Evolutionary conservation across 2,888 invertebrate species (phyloP), one percentile per base, ranked within the genome.

Genomic region (Epirrhoe tristata): DNA sequence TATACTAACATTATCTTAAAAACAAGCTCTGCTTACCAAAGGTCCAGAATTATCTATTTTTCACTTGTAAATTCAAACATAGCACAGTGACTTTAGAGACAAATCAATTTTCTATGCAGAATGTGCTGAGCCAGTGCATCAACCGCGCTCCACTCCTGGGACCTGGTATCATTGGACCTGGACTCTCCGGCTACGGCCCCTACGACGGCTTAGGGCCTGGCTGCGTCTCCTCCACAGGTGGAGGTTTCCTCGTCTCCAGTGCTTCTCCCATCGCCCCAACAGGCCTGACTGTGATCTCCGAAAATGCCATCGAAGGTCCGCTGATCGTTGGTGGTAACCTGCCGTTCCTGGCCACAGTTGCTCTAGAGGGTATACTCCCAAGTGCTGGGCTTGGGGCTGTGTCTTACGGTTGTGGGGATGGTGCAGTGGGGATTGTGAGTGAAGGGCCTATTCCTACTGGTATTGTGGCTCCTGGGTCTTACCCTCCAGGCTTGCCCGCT

Each of bases 331-430:
- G 75, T 24, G 89, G 89, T 53, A 79, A 86, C 46, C 66, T 89
- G 24, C 88, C 86, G 0, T 85, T 88, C 74, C 67, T 84, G 0
- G 85, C 85, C 5, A 80, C 87, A 5, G 86, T 84, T 0, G 82
- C 70, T 4, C 66, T 88, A 51, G 81, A 83, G 46, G 86, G 87
- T 1, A 72, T 70, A 7, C 67, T 88, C 46, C 84, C 84, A 0
- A 82, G 85, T 10, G 77, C 71, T 32, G 88, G 88, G 1, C 67
- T 76, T 56, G 85, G 85, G 31, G 74, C 76, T 0, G 78, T 86
- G 6, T 71, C 80, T 0, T 87, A 88, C 58, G 79, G 82, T 10
- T 86, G 87, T 46, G 87, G 88, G 6, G 74, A 77, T 50, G 82
- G 82, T 0, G 66, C 75, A 0, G 66, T 80, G 16, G 80, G 79